Conservation (phyloP, 2,113 vertebrate genomes). For the Leptocoma aspasia region DNA sequence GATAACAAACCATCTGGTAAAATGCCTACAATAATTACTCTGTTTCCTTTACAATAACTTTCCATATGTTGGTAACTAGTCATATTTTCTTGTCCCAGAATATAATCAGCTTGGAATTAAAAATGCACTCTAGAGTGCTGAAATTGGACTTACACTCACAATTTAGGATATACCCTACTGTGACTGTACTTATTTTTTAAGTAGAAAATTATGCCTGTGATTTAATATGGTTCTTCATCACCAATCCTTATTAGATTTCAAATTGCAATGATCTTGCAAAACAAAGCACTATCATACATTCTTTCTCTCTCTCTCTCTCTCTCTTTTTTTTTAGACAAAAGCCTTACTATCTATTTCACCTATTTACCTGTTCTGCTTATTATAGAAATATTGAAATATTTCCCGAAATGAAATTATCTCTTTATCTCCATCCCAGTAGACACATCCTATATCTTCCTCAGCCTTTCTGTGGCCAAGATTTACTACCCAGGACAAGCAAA, state of each 20-base stretch:
- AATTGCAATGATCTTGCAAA: background rate
- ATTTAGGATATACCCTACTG: background rate
- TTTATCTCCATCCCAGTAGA: background rate
- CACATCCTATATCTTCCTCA: background rate
- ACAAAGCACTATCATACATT: background rate
- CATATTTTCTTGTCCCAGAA: background rate
- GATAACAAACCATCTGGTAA: slow-evolving; percentile 29
- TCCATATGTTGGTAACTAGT: background rate
- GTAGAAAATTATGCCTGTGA: background rate
- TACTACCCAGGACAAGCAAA: background rate
- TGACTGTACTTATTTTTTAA: background rate
- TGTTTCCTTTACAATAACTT: slow-evolving; percentile 24
- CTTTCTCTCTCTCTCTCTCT: background rate
- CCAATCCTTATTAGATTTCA: background rate
- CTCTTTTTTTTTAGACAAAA: background rate
- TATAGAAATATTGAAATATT: background rate
- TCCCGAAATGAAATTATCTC: background rate
- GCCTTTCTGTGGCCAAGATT: background rate
- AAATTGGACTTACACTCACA: background rate
- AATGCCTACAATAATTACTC: slow-evolving; percentile 39
- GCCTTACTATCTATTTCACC: background rate
- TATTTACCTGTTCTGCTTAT: background rate
- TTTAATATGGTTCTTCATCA: background rate
- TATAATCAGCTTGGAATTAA: background rate
- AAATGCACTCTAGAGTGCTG: background rate